Base-by-base conservation (phyloP, 2,888 invertebrate genomes). In the Amblyjoppa fuscipennis region DNA sequence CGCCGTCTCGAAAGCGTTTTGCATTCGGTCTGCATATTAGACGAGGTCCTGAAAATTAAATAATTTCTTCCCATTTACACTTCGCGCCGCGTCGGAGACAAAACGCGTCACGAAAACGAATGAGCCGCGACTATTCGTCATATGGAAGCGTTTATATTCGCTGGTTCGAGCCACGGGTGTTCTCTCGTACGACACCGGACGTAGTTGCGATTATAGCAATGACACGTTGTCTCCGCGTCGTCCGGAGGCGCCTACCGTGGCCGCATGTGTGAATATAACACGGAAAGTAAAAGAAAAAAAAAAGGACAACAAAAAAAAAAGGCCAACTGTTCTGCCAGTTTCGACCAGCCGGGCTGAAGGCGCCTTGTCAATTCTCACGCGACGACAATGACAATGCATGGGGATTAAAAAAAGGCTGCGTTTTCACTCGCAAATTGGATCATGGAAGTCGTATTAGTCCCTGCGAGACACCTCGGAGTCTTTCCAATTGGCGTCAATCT, bases 141-240 rank as follows among this genome's bases (percentile, higher is more conserved):
- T 49, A 49, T 49, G 69, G 38, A 41, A 28, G 16, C 25, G 53
- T 51, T 6, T n/a, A 3, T 25, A 38, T 51, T 53, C 5, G 71
- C 25, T 4, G 53, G 77, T 77, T 69, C 56, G 56, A 66, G 2
- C 45, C 45, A 49, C 45, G 45, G 45, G 16, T 49, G 13, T 16
- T 13, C 45, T 49, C 16, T 49, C n/a, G 51, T 20, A 28, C 45
- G 70, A 70, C 74, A 87, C 76, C n/a, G 53, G 34, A 53, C 53
- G 49, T 70, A 74, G 69, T 75, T 81, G 74, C 77, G 56, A 89
- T 90, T 90, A 89, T 64, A 61, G 73, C 82, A 89, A 90, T 89
- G 85, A 87, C 84, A 90, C 77, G 85, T 78, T 87, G 73, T 77
- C 76, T 53, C 78, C 59, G 45, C 16, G 68, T 56, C 61, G 49